These are phyloP conservation scores for Diabrotica undecimpunctata DNA, from an alignment of 1,140 invertebrate genomes.

Conservation along the genomic window DNA sequence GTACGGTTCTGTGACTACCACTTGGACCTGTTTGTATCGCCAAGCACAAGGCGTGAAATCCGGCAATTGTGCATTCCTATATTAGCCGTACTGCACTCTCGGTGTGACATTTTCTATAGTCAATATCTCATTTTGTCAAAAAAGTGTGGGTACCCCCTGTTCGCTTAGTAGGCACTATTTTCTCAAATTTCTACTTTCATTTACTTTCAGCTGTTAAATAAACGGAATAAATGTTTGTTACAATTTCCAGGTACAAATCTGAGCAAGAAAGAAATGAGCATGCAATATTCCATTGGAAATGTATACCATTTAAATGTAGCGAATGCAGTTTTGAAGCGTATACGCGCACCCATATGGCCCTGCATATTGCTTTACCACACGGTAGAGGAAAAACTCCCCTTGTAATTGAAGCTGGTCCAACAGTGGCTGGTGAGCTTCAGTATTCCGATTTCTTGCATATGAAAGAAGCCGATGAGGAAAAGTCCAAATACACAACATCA, in stretches of 20 bases:
- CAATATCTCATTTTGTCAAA: too few relatives aligned
- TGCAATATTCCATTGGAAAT: conserved; percentile 9
- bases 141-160: too few relatives aligned
- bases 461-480: conserved; percentile 7
- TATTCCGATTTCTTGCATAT: background rate
- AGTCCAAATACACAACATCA: background rate
- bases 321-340: conserved; percentile 2
- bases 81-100: too few relatives aligned
- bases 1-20: too few relatives aligned
- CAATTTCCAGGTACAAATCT: conserved; percentile 1
- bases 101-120: too few relatives aligned
- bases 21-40: too few relatives aligned
- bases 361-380: background rate
- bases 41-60: too few relatives aligned
- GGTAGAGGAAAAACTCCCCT: background rate
- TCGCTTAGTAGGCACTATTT: too few relatives aligned
- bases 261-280: conserved; percentile 18
- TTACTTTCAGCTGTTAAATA: too few relatives aligned
- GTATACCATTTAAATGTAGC: background rate
- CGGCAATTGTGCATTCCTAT: too few relatives aligned
- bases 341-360: background rate
- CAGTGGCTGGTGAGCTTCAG: conserved; percentile 5
- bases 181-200: too few relatives aligned
- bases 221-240: too few relatives aligned
- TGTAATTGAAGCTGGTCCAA: background rate